A percentile compares a stretch with the other conserved stretches of the same genome.
These are phyloP conservation scores for Psettodes erumei DNA, from an alignment of 2,113 vertebrate genomes.

Conservation along the genomic window DNA sequence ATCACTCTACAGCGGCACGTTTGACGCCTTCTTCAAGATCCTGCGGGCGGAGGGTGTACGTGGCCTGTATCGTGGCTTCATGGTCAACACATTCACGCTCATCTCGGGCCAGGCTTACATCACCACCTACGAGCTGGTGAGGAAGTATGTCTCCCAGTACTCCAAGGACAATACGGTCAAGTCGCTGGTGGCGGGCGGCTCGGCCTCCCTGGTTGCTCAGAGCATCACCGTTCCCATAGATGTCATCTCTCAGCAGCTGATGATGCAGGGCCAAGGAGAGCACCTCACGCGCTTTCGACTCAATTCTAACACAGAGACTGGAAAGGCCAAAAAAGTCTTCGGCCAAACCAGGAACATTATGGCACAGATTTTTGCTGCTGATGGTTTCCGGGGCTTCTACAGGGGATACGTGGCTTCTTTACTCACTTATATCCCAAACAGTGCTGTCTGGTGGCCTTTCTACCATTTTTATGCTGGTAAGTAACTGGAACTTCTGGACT, in stretches of 20 bases:
- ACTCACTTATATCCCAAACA: slow-evolving; percentile 98
- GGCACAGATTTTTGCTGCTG: slow-evolving; percentile 89
- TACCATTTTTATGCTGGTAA: slow-evolving; percentile 98
- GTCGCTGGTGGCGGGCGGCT: slow-evolving; percentile 93
- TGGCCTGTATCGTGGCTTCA: slow-evolving; percentile 93
- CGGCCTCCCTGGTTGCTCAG: slow-evolving; percentile 94
- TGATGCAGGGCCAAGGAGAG: slow-evolving; percentile 94
- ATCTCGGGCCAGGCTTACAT: slow-evolving; percentile 98
- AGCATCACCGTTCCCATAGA: slow-evolving; percentile 98
- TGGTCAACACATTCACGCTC: slow-evolving; percentile 96
- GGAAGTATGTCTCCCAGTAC: slow-evolving; percentile 91
- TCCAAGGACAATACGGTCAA: slow-evolving; percentile 91
- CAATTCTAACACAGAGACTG: slow-evolving; percentile 31
- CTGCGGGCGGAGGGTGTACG: slow-evolving; percentile 86
- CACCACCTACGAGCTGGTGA: slow-evolving; percentile 96
- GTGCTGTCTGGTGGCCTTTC: slow-evolving; percentile 98
- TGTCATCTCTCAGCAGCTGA: slow-evolving; percentile 96
- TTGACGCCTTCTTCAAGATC: slow-evolving; percentile 96
- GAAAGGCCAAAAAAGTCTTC: slow-evolving; percentile 82
- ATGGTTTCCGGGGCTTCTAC: slow-evolving; percentile 94
- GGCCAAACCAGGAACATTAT: slow-evolving; percentile 94
- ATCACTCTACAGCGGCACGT: slow-evolving; percentile 92
- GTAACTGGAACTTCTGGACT: neutral
- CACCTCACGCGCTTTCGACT: slow-evolving; percentile 91
- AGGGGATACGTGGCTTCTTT: slow-evolving; percentile 95